A percentile compares a stretch with the other conserved stretches of the same genome.
These are phyloP conservation scores for Operophtera brumata DNA, from an alignment of 2,888 invertebrate genomes.

Conservation along the genomic window DNA sequence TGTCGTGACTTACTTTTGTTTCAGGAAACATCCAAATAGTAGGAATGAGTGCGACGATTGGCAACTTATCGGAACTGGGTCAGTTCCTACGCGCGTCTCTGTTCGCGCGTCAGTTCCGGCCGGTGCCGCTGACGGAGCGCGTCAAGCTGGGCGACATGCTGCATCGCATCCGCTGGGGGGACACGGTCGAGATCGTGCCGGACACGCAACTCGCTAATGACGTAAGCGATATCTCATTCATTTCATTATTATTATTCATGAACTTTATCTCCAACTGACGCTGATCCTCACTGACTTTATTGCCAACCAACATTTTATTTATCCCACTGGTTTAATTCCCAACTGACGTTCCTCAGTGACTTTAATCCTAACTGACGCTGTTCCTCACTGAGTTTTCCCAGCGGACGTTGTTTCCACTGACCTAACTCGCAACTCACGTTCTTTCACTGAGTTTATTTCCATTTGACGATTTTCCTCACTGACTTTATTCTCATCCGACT, in stretches of 20 bases:
- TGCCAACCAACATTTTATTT: no score
- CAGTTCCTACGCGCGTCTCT: slow-evolving; percentile 90
- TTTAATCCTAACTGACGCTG: no score
- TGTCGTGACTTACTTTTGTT: background rate
- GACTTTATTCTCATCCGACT: no score
- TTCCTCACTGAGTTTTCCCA: no score
- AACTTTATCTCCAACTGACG: background rate
- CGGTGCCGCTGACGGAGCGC: slow-evolving; percentile 91
- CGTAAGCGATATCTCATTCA: slow-evolving; percentile 44
- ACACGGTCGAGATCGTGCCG: slow-evolving; percentile 50
- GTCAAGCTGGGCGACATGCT: slow-evolving; percentile 85
- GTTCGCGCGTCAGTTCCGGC: slow-evolving; percentile 92
- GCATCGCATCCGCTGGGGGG: slow-evolving; percentile 63
- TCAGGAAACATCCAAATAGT: slow-evolving; percentile 87
- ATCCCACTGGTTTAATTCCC: no score
- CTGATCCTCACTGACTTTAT: background rate
- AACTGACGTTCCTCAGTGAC: no score
- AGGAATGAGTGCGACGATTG: slow-evolving; percentile 98
- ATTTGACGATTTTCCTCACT: no score
- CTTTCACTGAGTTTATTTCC: no score
- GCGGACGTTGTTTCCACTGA: no score
- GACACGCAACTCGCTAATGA: slow-evolving; percentile 54
- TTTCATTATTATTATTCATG: no score
- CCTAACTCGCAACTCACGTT: no score
- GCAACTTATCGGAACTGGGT: slow-evolving; percentile 91